Conservation (phyloP, 2,888 invertebrate species). For the Pristionchus arcanus region DNA sequence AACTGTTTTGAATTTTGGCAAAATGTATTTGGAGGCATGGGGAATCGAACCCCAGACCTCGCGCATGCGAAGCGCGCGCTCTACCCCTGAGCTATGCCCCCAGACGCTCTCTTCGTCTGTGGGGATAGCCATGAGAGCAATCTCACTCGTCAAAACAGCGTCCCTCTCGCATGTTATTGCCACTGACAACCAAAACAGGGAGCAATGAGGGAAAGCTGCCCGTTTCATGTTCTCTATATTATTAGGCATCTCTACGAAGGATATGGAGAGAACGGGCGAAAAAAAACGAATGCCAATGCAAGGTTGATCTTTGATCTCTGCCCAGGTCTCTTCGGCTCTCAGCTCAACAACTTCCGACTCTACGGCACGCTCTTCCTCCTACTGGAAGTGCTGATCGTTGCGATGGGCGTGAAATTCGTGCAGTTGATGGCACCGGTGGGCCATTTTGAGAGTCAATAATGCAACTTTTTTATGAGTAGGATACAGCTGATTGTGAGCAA, state of each 20-base stretch:
- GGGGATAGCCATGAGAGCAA: background rate
- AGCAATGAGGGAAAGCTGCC: too few species aligned
- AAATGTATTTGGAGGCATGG: slow-evolving; percentile 69
- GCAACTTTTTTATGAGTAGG: background rate
- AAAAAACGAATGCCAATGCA: background rate
- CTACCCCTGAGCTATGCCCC: slow-evolving; percentile 78
- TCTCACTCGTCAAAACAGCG: background rate
- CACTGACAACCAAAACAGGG: background rate
- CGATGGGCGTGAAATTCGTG: slow-evolving; percentile 95
- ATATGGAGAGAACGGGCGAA: background rate
- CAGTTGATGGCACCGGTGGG: slow-evolving; percentile 96
- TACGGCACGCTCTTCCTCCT: slow-evolving; percentile 93
- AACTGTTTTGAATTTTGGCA: background rate
- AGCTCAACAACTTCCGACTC: slow-evolving; percentile 97
- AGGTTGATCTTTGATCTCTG: background rate
- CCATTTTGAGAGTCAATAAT: background rate
- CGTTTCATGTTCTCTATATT: too few species aligned
- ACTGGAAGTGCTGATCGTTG: slow-evolving; percentile 90
- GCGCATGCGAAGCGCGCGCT: slow-evolving; percentile 79
- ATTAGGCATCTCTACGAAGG: background rate
- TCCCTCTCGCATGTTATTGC: background rate
- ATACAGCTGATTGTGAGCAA: too few species aligned
- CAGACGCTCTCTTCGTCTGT: background rate
- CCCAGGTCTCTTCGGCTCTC: slow-evolving; percentile 67
- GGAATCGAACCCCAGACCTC: slow-evolving; percentile 78